A percentile compares a stretch with the other conserved stretches of the same genome.
Conservation (phyloP, 1,140 invertebrate genomes). For the Papilio helenus region DNA sequence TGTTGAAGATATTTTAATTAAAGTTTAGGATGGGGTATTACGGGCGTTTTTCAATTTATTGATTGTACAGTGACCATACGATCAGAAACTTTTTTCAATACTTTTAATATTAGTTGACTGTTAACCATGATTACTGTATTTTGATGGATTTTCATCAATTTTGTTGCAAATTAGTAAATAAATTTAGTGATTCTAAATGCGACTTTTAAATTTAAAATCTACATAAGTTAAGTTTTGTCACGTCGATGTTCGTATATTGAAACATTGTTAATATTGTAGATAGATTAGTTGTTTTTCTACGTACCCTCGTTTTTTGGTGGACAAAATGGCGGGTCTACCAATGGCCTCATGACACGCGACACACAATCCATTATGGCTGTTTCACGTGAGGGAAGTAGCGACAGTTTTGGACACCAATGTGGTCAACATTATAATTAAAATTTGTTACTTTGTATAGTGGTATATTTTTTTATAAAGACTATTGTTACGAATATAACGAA, state of each 20-base stretch:
- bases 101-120: not conserved
- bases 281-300: conserved; percentile 7
- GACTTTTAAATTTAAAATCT: not conserved
- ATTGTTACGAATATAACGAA: no score
- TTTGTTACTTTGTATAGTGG: not conserved
- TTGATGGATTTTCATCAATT: no score
- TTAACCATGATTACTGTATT: not conserved
- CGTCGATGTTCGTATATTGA: not conserved
- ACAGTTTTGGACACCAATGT: not conserved
- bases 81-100: not conserved
- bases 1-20: conserved; percentile 21
- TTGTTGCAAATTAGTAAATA: no score
- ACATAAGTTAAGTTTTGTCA: no score
- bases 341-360: not conserved
- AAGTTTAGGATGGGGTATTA: conserved; percentile 12
- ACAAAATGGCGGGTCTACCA: conserved; percentile 1
- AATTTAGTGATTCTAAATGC: no score
- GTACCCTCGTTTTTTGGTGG: conserved; percentile 5
- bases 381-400: not conserved
- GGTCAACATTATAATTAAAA: not conserved
- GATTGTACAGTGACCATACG: not conserved
- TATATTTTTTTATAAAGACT: not conserved
- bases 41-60: conserved; percentile 14
- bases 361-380: conserved; percentile 12
- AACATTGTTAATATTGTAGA: conserved; percentile 9